Evolutionary conservation across 2,888 invertebrate genomes (phyloP).

Genomic region (Lasioglossum leucozonium): DNA sequence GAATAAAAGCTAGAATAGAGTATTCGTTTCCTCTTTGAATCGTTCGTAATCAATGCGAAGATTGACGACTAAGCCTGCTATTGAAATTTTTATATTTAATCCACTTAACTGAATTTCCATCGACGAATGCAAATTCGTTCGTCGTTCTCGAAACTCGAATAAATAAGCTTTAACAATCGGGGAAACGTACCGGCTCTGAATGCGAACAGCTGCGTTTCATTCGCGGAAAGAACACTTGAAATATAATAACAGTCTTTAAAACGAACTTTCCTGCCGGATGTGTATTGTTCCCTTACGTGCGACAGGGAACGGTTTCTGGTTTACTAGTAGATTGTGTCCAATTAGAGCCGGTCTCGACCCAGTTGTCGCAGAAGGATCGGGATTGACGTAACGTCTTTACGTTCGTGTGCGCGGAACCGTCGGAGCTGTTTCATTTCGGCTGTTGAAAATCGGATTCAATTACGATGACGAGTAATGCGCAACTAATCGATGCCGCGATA

Average conservation of each 20-base stretch:
- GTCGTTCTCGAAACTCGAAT: not conserved
- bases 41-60: not conserved
- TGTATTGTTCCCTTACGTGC: conserved; percentile 21
- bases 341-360: conserved; percentile 57
- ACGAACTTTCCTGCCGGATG: not conserved
- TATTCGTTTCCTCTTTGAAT: not conserved
- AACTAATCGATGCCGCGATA: conserved; percentile 19
- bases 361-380: conserved; percentile 53
- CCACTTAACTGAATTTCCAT: not conserved
- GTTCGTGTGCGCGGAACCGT: conserved; percentile 19
- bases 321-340: conserved; percentile 52
- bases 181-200: not conserved
- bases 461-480: conserved; percentile 19
- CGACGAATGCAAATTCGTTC: not conserved
- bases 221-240: not conserved
- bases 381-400: conserved; percentile 60
- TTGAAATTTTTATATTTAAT: not conserved
- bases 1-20: not conserved
- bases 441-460: conserved; percentile 51
- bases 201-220: not conserved
- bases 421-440: conserved; percentile 6
- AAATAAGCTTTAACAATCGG: not conserved
- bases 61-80: not conserved
- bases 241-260: not conserved
- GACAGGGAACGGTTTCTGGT: conserved; percentile 45